These are phyloP conservation scores for Arrhamphus sclerolepis DNA, from an alignment of 2,797 vertebrate genomes.

Conservation along the genomic window DNA sequence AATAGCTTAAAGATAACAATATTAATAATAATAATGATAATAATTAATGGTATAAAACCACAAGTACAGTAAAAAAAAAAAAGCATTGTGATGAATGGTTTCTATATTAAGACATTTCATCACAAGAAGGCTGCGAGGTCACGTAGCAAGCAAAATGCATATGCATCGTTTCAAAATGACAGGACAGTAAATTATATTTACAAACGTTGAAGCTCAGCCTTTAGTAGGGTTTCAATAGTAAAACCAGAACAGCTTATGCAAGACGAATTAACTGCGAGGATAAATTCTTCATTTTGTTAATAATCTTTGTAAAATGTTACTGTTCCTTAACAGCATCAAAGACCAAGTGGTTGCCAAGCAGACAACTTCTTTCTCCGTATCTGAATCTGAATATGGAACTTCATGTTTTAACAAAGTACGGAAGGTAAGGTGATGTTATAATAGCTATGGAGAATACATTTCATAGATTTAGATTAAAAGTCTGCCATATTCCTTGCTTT, in stretches of 20 bases:
- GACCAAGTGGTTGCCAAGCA: not conserved
- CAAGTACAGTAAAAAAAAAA: not conserved
- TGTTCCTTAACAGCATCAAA: not conserved
- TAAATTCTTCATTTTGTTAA: not conserved
- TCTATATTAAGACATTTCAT: slow-evolving; percentile 35
- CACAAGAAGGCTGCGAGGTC: slow-evolving; percentile 29
- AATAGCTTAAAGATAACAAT: not conserved
- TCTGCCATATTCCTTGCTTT: not conserved
- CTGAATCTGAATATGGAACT: slow-evolving; percentile 3
- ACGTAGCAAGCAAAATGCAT: not conserved
- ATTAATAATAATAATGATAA: not conserved
- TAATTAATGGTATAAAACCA: not conserved
- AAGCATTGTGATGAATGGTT: not conserved
- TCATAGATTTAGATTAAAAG: not conserved
- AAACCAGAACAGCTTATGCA: not conserved
- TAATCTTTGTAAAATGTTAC: not conserved
- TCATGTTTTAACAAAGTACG: not conserved
- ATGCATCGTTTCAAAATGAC: not conserved
- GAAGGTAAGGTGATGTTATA: not conserved
- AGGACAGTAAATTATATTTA: not conserved
- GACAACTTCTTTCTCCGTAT: not conserved
- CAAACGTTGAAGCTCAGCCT: not conserved
- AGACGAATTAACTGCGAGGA: not conserved
- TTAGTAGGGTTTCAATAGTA: not conserved
- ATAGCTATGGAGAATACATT: not conserved